A percentile compares a stretch with the other conserved stretches of the same genome.
Conservation (phyloP, 2,113 vertebrate genomes). For the Epinephelus moara region DNA sequence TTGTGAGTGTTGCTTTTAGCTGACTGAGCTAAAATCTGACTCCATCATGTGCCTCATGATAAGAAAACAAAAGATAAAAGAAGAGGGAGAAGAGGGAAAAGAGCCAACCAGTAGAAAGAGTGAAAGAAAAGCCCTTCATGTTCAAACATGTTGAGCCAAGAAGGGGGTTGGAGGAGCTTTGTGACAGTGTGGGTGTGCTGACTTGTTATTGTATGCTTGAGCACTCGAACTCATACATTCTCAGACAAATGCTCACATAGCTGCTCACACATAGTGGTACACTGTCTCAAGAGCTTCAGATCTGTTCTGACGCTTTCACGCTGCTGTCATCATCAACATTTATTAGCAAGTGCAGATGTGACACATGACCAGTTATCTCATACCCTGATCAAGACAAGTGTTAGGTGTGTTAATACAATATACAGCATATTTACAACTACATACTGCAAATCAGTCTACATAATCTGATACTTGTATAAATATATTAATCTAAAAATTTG, state of each 20-base stretch:
- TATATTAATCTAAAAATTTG: background rate
- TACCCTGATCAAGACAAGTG: background rate
- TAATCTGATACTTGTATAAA: background rate
- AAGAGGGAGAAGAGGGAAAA: constrained; percentile 25
- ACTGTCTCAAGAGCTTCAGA: background rate
- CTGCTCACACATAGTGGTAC: constrained; percentile 21
- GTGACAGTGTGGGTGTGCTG: constrained; percentile 49
- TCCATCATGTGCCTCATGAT: constrained; percentile 53
- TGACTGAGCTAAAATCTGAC: constrained; percentile 63
- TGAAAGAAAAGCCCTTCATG: constrained; percentile 54
- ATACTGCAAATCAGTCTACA: background rate
- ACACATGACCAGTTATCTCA: background rate
- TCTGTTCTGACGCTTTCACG: background rate
- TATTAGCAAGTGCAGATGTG: background rate
- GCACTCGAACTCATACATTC: constrained; percentile 31
- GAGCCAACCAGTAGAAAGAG: constrained; percentile 35
- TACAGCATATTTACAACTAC: background rate
- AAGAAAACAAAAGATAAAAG: constrained; percentile 62
- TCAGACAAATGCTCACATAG: constrained; percentile 20
- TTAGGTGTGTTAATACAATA: background rate
- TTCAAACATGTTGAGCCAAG: constrained; percentile 61
- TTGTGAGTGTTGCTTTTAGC: constrained; percentile 45
- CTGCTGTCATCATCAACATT: constrained; percentile 12
- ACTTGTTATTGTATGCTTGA: constrained; percentile 51
- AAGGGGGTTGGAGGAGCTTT: constrained; percentile 38